Conservation (phyloP, 2,113 vertebrate genomes). For the Lophura nycthemera region DNA sequence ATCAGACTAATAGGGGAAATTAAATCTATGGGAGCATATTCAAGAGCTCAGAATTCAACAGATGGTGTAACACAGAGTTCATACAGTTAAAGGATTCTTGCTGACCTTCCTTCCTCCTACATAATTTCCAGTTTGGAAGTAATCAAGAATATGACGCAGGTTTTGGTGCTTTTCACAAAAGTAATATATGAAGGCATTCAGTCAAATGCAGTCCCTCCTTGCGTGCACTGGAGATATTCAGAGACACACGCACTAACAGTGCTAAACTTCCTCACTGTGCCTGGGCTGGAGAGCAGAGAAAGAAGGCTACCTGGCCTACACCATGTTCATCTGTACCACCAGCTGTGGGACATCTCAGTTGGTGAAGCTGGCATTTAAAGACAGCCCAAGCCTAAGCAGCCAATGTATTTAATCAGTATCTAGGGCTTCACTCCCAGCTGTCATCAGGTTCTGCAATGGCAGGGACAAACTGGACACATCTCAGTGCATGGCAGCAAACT, state of each 20-base stretch:
- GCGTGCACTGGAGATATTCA: background rate
- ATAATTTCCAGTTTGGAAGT: background rate
- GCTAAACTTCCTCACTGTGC: background rate
- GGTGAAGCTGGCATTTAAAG: background rate
- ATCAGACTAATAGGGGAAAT: background rate
- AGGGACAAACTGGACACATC: background rate
- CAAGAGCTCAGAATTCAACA: background rate
- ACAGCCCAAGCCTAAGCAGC: background rate
- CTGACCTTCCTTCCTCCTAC: background rate
- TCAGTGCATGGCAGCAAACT: background rate
- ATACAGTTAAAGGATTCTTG: background rate
- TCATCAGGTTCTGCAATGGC: background rate
- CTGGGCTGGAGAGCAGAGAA: background rate
- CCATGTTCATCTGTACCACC: background rate
- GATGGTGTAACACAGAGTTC: background rate
- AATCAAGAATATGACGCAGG: background rate
- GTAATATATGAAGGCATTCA: background rate
- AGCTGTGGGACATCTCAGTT: background rate
- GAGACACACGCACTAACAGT: accelerated
- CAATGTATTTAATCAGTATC: background rate
- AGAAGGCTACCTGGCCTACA: background rate
- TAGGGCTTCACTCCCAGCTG: background rate
- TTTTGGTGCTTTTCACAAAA: background rate
- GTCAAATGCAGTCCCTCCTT: accelerated
- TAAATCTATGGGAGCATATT: background rate